A percentile compares a stretch with the other conserved stretches of the same genome.
phyloP scores from a whole-genome alignment of 2,113 vertebrate genomes.

The Sminthopsis crassicaudata region DNA sequence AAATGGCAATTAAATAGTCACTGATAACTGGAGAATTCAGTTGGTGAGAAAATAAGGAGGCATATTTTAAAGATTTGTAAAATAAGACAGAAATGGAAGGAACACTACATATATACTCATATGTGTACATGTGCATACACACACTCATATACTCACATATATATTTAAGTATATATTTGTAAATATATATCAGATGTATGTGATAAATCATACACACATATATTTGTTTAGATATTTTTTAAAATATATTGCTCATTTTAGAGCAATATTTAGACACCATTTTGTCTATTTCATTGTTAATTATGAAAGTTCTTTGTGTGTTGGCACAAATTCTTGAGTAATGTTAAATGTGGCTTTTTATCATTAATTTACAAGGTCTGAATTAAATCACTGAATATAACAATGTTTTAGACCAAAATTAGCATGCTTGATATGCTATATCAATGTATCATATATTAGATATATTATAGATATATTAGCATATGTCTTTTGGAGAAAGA shows the following conservation, averaged over 20 bases:
- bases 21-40: not conserved
- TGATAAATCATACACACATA: not conserved
- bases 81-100: not conserved
- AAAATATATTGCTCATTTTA: not conserved
- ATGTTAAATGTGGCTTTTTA: not conserved
- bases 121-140: not conserved
- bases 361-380: not conserved
- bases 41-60: not conserved
- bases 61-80: not conserved
- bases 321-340: not conserved
- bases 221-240: not conserved
- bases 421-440: too few species aligned
- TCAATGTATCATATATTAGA: too few species aligned
- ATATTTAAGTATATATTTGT: not conserved
- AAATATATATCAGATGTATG: not conserved
- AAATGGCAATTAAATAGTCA: not conserved
- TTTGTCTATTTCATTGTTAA: not conserved
- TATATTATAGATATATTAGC: not conserved
- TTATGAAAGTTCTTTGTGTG: not conserved
- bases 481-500: slow-evolving; percentile 38
- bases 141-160: not conserved
- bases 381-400: fast-evolving
- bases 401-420: not conserved
- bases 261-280: too few species aligned
- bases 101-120: not conserved